Conservation (phyloP, 2,888 invertebrate species). For the Orchesellides sinensis region DNA sequence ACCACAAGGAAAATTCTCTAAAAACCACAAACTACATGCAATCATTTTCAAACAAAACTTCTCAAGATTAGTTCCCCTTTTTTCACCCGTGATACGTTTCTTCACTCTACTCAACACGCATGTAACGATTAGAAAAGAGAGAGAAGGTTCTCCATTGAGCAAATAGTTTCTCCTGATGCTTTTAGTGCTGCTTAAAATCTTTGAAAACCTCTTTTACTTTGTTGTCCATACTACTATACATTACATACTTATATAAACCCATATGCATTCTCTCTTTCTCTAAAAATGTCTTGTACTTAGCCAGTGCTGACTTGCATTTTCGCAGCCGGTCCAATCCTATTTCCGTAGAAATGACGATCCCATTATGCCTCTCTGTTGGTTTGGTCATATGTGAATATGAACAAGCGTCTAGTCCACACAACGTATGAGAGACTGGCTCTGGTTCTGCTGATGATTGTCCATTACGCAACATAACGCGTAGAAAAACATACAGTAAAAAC, state of each 20-base stretch:
- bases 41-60: constrained; percentile 44
- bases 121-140: neutral
- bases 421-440: no score
- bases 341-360: constrained; percentile 55
- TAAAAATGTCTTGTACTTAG: constrained; percentile 55
- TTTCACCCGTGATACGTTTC: no score
- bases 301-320: constrained; percentile 65
- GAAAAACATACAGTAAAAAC: neutral
- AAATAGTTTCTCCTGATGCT: constrained; percentile 34
- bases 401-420: no score
- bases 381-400: no score
- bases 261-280: no score
- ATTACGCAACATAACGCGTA: constrained; percentile 15
- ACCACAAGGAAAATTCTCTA: constrained; percentile 28
- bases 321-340: constrained; percentile 32
- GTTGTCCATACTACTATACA: constrained; percentile 42
- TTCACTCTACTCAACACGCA: neutral
- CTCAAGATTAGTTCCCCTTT: constrained; percentile 1
- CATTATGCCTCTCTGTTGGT: constrained; percentile 44
- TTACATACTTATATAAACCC: no score
- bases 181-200: constrained; percentile 51
- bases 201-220: constrained; percentile 17
- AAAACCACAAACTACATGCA: constrained; percentile 47
- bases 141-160: neutral
- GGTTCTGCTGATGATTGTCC: constrained; percentile 44